Conservation (phyloP, 2,113 vertebrate genomes). For the Cottus gobio region DNA sequence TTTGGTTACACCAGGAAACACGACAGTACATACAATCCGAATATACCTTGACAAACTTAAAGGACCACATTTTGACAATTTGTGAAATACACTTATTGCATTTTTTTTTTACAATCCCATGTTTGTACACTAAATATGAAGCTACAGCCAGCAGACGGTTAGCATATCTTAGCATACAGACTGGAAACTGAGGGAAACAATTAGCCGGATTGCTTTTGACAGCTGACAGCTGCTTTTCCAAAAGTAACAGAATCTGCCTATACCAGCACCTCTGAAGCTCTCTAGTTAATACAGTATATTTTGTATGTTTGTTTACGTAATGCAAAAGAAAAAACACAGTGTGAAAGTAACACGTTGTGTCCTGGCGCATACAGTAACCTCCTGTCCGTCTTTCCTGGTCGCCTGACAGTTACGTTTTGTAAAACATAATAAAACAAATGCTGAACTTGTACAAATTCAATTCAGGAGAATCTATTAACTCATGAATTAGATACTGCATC, state of each 20-base stretch:
- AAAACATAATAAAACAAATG: not conserved
- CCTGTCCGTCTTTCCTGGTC: not conserved
- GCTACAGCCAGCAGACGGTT: not conserved
- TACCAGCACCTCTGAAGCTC: not conserved
- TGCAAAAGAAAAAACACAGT: not conserved
- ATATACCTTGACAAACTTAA: not conserved
- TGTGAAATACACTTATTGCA: not conserved
- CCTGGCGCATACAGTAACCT: not conserved
- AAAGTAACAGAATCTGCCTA: not conserved
- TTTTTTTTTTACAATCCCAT: not conserved
- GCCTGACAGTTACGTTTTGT: not conserved
- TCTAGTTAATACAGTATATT: not conserved
- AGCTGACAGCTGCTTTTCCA: not conserved
- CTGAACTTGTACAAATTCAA: not conserved
- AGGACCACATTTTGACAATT: not conserved
- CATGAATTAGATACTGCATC: not conserved
- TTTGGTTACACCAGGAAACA: no score
- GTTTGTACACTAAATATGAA: not conserved
- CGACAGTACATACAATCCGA: not conserved
- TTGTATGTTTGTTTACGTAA: not conserved
- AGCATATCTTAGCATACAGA: not conserved
- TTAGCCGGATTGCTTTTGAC: no score
- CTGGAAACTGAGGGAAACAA: not conserved
- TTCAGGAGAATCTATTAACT: not conserved
- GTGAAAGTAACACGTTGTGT: no score